A percentile compares a stretch with the other conserved stretches of the same genome.
Evolutionary conservation across 2,888 invertebrate genomes (phyloP).

Genomic region (Altica lythri): DNA sequence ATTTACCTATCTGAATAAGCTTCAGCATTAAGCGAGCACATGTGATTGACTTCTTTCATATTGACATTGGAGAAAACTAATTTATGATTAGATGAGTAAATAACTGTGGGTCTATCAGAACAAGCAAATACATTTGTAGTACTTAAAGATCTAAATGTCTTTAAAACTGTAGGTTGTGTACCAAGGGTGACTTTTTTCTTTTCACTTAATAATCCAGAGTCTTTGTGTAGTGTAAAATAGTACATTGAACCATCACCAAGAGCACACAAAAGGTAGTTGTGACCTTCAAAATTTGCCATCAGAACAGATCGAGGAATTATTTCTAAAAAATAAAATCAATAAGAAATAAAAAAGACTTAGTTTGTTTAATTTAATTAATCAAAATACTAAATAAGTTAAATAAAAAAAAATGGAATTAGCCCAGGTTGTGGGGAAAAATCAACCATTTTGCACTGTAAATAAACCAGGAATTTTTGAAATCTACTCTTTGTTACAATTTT

Average conservation of each 20-base stretch:
- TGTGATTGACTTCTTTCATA: constrained; percentile 92
- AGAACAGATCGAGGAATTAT: constrained; percentile 96
- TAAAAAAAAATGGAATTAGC: too few relatives aligned
- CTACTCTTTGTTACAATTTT: neutral
- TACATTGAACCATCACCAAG: constrained; percentile 97
- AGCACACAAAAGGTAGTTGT: constrained; percentile 87
- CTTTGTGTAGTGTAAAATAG: constrained; percentile 86
- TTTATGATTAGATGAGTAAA: constrained; percentile 98
- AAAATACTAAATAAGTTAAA: too few relatives aligned
- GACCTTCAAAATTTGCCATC: constrained; percentile 92
- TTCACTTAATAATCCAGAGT: constrained; percentile 76
- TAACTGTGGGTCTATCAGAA: constrained; percentile 97
- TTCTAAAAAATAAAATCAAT: constrained; percentile 62
- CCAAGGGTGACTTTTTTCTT: constrained; percentile 96
- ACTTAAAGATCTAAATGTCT: constrained; percentile 85
- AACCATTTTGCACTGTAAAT: too few relatives aligned
- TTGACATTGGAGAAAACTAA: constrained; percentile 98
- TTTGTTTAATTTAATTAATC: neutral
- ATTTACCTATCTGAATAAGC: constrained; percentile 88
- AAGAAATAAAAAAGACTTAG: neutral
- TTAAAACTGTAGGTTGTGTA: constrained; percentile 93
- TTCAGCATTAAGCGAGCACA: constrained; percentile 96
- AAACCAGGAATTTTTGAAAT: too few relatives aligned
- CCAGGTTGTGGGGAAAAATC: too few relatives aligned
- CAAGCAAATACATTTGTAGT: constrained; percentile 98